phyloP scores from a whole-genome alignment of 1,140 invertebrate species.

The Cataglyphis hispanica region DNA sequence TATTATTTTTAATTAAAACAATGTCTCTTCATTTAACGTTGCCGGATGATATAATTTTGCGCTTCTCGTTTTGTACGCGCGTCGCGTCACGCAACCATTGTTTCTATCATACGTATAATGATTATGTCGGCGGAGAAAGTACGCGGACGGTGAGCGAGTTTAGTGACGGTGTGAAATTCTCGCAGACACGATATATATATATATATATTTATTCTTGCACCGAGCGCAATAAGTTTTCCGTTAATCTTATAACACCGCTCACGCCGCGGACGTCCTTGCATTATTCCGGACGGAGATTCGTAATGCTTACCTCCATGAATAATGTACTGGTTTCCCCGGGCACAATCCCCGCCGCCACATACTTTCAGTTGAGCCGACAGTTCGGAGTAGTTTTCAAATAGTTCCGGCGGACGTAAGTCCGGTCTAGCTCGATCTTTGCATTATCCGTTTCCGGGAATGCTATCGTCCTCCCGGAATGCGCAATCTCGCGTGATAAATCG shows the following conservation, averaged over 20 bases:
- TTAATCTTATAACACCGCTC: conserved; percentile 68
- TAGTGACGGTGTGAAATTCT: conserved; percentile 6
- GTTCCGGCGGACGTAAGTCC: conserved; percentile 75
- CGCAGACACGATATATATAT: not conserved
- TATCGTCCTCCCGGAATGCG: conserved; percentile 47
- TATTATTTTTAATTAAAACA: conserved; percentile 20
- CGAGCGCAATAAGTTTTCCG: conserved; percentile 71
- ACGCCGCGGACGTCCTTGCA: conserved; percentile 67
- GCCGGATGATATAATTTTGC: conserved; percentile 26
- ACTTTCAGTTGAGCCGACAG: conserved; percentile 77
- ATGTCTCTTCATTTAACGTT: not conserved
- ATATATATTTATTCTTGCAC: conserved; percentile 32
- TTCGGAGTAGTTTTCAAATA: conserved; percentile 77
- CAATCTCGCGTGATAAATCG: conserved; percentile 59
- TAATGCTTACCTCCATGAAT: conserved; percentile 74
- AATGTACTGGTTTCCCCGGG: conserved; percentile 65
- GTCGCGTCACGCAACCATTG: conserved; percentile 25
- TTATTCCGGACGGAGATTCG: conserved; percentile 72
- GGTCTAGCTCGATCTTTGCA: conserved; percentile 72
- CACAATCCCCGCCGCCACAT: conserved; percentile 72
- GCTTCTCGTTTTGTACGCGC: conserved; percentile 11
- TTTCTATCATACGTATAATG: not conserved
- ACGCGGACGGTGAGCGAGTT: not conserved
- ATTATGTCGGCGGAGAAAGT: conserved; percentile 32
- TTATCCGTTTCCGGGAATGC: conserved; percentile 69